Conservation (phyloP, 2,113 vertebrate species). For the Chitala chitala region DNA sequence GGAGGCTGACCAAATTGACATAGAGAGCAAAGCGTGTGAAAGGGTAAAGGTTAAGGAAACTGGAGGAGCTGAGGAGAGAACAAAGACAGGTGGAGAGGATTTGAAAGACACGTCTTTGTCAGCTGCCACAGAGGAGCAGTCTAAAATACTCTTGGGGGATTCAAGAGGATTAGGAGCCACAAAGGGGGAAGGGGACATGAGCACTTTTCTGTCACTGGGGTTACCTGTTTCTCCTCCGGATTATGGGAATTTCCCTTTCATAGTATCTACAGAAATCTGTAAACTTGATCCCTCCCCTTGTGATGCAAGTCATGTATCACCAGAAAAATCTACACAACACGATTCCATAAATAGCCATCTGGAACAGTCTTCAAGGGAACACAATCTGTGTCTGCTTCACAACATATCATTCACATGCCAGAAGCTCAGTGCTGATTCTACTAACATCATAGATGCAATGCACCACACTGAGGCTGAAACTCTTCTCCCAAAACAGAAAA, state of each 20-base stretch:
- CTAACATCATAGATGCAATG: neutral
- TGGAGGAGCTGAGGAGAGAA: neutral
- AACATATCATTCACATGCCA: neutral
- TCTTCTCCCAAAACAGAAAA: neutral
- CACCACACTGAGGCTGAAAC: neutral
- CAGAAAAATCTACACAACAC: neutral
- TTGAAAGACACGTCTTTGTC: slow-evolving; percentile 6
- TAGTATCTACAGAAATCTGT: neutral
- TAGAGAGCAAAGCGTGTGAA: slow-evolving; percentile 13
- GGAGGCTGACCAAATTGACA: slow-evolving; percentile 13
- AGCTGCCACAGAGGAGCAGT: slow-evolving; percentile 17
- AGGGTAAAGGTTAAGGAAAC: slow-evolving; percentile 25
- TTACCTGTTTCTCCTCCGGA: neutral
- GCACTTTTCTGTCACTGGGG: neutral
- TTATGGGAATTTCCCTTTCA: neutral
- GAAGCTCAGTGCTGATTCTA: neutral
- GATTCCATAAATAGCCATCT: neutral
- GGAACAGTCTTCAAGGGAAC: neutral
- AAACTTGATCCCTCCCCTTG: neutral
- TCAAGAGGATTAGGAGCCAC: slow-evolving; percentile 15
- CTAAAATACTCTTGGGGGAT: slow-evolving; percentile 15
- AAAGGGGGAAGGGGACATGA: slow-evolving; percentile 6
- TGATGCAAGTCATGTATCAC: neutral
- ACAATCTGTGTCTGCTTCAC: neutral
- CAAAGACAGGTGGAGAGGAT: slow-evolving; percentile 7